These are phyloP conservation scores for Podarcis raffonei DNA, from an alignment of 2,113 vertebrate genomes.

Conservation along the genomic window DNA sequence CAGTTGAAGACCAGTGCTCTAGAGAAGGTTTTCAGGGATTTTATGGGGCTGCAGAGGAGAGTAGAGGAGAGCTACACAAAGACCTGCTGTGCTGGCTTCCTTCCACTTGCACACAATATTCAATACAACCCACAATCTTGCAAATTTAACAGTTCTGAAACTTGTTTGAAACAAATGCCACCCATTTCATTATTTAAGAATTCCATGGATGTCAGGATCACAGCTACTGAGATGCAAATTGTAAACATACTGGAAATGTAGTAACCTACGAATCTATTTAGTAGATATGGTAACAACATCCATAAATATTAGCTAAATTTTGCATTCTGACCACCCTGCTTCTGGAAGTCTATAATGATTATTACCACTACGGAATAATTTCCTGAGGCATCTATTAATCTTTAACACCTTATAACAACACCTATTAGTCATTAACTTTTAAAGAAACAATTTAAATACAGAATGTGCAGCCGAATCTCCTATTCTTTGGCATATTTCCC, in stretches of 20 bases:
- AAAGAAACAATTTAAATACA: conserved; percentile 3
- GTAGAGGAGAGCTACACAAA: too few relatives aligned
- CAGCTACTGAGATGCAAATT: neutral
- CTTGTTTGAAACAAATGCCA: neutral
- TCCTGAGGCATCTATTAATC: neutral
- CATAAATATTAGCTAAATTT: neutral
- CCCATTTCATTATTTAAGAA: neutral
- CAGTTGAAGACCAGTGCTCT: too few relatives aligned
- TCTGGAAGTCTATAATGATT: neutral
- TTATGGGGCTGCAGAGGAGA: too few relatives aligned
- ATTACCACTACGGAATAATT: neutral
- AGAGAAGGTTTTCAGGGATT: too few relatives aligned
- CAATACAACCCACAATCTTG: too few relatives aligned
- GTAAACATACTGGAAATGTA: neutral
- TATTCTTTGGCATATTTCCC: neutral
- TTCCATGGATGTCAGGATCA: neutral
- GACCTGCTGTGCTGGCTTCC: too few relatives aligned
- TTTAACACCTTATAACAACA: neutral
- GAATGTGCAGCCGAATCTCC: neutral
- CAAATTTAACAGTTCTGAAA: neutral
- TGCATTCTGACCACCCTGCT: neutral
- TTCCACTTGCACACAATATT: too few relatives aligned
- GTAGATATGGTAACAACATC: neutral
- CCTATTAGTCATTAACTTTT: conserved; percentile 12
- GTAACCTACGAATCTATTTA: neutral